phyloP scores from a whole-genome alignment of 2,797 vertebrate genomes.

The Neosilurus hyrtlii region DNA sequence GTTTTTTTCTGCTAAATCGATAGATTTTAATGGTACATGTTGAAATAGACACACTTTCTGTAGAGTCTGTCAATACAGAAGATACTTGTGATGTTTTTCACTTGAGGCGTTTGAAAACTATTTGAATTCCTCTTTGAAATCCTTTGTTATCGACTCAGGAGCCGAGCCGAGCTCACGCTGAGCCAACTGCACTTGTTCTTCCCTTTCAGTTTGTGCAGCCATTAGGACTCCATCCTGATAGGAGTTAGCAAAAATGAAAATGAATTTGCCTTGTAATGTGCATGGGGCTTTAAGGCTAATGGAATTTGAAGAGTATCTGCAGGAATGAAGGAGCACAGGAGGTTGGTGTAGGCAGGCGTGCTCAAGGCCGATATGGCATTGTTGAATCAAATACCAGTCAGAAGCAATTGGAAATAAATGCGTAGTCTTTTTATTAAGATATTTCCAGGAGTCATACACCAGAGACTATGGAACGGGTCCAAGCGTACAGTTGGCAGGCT shows the following conservation, averaged over 20 bases:
- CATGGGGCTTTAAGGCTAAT: slow-evolving; percentile 52
- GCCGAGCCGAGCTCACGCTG: slow-evolving; percentile 7
- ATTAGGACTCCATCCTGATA: slow-evolving; percentile 47
- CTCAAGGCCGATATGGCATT: neutral
- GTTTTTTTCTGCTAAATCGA: too few species aligned
- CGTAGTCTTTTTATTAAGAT: neutral
- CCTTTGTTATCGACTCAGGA: slow-evolving; percentile 43
- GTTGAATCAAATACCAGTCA: neutral
- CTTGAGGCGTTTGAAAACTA: slow-evolving; percentile 27
- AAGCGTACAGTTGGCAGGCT: neutral
- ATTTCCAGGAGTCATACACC: neutral
- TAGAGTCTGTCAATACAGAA: too few species aligned
- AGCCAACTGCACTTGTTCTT: slow-evolving; percentile 40
- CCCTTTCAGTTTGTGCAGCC: slow-evolving; percentile 27
- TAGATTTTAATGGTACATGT: too few species aligned
- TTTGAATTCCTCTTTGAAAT: slow-evolving; percentile 41
- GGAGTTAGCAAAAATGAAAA: slow-evolving; percentile 48
- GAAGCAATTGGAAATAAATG: neutral
- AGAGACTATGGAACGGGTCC: neutral
- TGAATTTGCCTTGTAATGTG: slow-evolving; percentile 54
- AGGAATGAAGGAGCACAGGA: slow-evolving; percentile 36
- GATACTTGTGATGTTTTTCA: neutral
- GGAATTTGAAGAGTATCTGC: slow-evolving; percentile 56
- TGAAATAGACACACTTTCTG: too few species aligned
- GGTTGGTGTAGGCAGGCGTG: slow-evolving; percentile 29